Percentiles rank a stretch among this genome's conserved stretches.
phyloP scores from a whole-genome alignment of 2,888 invertebrate genomes.

The Trissonchulus latispiculum region DNA sequence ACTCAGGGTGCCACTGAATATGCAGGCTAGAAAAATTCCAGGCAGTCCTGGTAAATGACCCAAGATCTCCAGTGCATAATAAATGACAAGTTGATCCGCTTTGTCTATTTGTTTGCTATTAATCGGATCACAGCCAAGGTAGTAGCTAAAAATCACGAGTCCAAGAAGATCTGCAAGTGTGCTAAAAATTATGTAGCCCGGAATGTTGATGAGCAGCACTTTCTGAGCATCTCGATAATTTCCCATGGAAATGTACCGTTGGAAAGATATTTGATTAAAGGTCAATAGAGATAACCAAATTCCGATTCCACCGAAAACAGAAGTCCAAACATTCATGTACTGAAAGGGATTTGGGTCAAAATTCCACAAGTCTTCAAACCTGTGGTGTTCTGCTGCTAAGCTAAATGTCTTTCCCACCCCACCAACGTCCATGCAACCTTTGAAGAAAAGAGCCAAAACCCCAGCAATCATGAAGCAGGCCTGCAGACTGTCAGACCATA shows the following conservation, averaged over 20 bases:
- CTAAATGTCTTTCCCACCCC: too few species aligned
- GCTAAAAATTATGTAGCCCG: constrained; percentile 26
- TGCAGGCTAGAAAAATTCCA: constrained; percentile 1
- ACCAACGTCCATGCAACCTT: constrained; percentile 4
- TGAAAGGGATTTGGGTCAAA: too few species aligned
- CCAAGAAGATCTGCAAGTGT: constrained; percentile 35
- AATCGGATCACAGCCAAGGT: constrained; percentile 38
- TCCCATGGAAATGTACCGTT: background rate
- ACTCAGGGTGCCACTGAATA: constrained; percentile 21
- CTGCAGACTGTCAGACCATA: constrained; percentile 30
- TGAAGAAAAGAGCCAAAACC: constrained; percentile 6
- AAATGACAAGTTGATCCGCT: constrained; percentile 19
- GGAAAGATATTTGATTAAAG: constrained; percentile 3
- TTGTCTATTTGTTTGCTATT: constrained; percentile 28
- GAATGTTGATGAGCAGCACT: constrained; percentile 8
- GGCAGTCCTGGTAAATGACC: background rate
- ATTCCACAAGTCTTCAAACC: too few species aligned
- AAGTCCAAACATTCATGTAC: too few species aligned
- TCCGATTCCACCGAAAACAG: constrained; percentile 16
- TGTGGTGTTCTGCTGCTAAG: too few species aligned
- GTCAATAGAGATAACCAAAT: constrained; percentile 16
- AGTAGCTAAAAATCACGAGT: constrained; percentile 35
- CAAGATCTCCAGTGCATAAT: constrained; percentile 4
- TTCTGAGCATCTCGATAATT: background rate
- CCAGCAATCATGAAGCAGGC: constrained; percentile 29